Evolutionary conservation across 2,113 vertebrate species (phyloP), one percentile per base, ranked within the genome.

Genomic region (Cinclus cinclus): DNA sequence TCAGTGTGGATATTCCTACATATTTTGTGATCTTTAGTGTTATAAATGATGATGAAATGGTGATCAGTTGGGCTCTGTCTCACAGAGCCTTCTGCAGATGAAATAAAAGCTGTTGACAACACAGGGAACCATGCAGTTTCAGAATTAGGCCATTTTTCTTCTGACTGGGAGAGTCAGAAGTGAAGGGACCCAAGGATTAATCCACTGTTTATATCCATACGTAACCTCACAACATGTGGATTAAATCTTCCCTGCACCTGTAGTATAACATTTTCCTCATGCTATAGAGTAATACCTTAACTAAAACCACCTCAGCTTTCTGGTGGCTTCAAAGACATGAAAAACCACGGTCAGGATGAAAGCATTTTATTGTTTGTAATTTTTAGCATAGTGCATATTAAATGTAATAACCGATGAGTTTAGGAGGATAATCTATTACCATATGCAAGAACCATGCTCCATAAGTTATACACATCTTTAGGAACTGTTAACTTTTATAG

Each of bases 311-410:
- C 49, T 28, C 89, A 83, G 86, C 80, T 80, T 96, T 94, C 59
- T 93, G 95, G 69, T 69, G 76, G 79, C 95, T 97, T 97, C 95
- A 98, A 96, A 97, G 94, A 46, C 83, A 87, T 24, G 75, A 77
- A 79, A 95, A 95, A 79, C 60, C 64, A 44, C 37, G 46, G 75
- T 79, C 59, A 88, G 73, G 70, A 80, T 94, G 90, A 96, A 97
- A 97, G 94, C 44, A 60, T 96, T 97, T 96, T 92, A 87, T 96
- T 97, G 96, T 98, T 97, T 96, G 83, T 95, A 94, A 89, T 96
- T 93, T 91, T 93, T 88, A 67, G 67, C 49, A 55, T 91, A 85
- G 41, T 91, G 62, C 92, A 59, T 94, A 94, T 97, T 97, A 95
- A 89, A 93, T 89, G 67, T 91, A 96, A 97, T 94, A 96, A 94